phyloP scores from a whole-genome alignment of 2,797 vertebrate species.

The Protosalanx chinensis region DNA sequence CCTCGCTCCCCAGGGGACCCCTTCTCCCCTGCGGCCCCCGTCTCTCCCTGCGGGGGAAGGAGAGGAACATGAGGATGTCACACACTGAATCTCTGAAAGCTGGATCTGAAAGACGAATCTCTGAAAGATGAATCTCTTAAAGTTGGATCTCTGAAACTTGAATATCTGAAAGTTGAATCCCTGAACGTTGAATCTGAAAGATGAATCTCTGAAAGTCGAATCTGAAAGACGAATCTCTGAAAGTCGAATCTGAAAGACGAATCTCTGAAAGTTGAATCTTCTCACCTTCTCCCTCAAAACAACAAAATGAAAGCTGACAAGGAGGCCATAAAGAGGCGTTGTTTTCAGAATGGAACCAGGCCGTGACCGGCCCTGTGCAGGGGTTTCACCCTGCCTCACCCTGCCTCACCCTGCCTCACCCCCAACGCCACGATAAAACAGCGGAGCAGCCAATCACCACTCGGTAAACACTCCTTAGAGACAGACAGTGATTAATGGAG shows the following conservation, averaged over 20 bases:
- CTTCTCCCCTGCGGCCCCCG: constrained; percentile 77
- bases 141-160: background rate
- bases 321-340: background rate
- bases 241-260: background rate
- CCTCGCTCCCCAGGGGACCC: constrained; percentile 90
- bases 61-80: background rate
- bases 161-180: background rate
- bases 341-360: background rate
- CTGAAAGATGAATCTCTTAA: too few relatives aligned
- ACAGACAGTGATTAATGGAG: constrained; percentile 67
- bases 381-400: constrained; percentile 28
- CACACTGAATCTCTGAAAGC: background rate
- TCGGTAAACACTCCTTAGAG: constrained; percentile 38
- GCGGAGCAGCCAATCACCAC: constrained; percentile 13
- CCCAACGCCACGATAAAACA: constrained; percentile 13
- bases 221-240: background rate
- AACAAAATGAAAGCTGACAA: background rate
- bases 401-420: constrained; percentile 38
- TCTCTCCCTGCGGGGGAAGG: constrained; percentile 77
- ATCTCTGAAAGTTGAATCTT: background rate
- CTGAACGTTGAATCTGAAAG: background rate
- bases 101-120: background rate
- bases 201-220: too few relatives aligned
- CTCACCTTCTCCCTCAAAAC: background rate
- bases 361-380: background rate